Evolutionary conservation across 2,113 vertebrate genomes (phyloP).

Genomic region (Sterna hirundo): DNA sequence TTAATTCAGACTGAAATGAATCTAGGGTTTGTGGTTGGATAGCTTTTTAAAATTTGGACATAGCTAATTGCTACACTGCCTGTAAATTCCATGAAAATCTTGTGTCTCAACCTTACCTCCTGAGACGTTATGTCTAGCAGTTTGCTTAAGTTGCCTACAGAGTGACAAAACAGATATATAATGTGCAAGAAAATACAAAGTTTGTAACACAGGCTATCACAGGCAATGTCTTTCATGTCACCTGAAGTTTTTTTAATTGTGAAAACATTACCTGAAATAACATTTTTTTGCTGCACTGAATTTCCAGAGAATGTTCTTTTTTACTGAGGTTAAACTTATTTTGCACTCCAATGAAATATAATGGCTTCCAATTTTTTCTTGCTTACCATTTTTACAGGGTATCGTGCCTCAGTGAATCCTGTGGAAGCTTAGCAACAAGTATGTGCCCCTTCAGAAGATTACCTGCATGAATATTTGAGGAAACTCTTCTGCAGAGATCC

Average conservation of each 20-base stretch:
- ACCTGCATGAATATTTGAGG: constrained; percentile 37
- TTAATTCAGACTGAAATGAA: not conserved
- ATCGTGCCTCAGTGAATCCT: not conserved
- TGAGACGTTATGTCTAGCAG: not conserved
- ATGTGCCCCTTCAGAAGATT: constrained; percentile 16
- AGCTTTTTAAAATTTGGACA: not conserved
- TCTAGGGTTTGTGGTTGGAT: not conserved
- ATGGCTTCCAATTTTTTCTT: not conserved
- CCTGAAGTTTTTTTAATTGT: not conserved
- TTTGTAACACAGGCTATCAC: not conserved
- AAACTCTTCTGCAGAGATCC: constrained; percentile 40
- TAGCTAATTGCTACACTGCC: not conserved
- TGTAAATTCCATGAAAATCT: not conserved
- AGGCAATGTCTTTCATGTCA: not conserved
- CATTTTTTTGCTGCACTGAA: not conserved
- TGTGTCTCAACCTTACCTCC: not conserved
- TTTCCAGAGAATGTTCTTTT: not conserved
- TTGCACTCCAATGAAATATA: not conserved
- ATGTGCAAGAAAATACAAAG: not conserved
- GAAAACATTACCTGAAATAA: not conserved
- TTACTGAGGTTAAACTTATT: not conserved
- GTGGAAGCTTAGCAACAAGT: not conserved
- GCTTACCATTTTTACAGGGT: not conserved
- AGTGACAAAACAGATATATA: not conserved
- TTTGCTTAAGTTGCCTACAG: not conserved